Evolutionary conservation across 1,140 invertebrate species (phyloP).

Genomic region (Euglossa dilemma): DNA sequence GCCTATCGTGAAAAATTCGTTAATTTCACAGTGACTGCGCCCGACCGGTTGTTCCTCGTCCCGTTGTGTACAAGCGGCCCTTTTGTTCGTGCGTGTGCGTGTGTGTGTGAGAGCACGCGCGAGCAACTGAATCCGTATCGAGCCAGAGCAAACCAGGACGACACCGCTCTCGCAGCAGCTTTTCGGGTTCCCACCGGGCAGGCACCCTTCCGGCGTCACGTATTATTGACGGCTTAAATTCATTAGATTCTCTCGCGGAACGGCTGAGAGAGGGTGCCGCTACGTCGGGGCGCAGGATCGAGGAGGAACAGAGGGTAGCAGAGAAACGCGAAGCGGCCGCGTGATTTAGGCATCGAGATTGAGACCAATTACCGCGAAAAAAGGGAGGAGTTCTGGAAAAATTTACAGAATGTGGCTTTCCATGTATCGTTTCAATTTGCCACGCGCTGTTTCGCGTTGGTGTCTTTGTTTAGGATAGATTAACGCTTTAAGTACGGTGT

Average conservation of each 20-base stretch:
- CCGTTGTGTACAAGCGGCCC: slow-evolving; percentile 24
- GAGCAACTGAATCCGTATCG: slow-evolving; percentile 26
- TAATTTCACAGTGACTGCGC: slow-evolving; percentile 75
- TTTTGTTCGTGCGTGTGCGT: slow-evolving; percentile 14
- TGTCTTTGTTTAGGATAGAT: neutral
- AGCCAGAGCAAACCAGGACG: slow-evolving; percentile 26
- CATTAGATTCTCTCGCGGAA: slow-evolving; percentile 64
- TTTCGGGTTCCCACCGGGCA: slow-evolving; percentile 41
- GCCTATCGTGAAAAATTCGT: slow-evolving; percentile 74
- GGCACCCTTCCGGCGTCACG: slow-evolving; percentile 38
- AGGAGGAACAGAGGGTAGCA: neutral
- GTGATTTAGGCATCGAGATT: slow-evolving; percentile 6
- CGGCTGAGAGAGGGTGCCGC: slow-evolving; percentile 16
- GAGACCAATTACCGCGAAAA: slow-evolving; percentile 4
- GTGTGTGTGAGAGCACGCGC: neutral
- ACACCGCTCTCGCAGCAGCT: slow-evolving; percentile 16
- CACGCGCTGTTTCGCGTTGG: neutral
- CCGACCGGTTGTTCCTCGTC: slow-evolving; percentile 31
- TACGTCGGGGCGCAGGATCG: slow-evolving; percentile 5
- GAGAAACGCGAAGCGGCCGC: neutral
- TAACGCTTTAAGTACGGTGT: too few species aligned
- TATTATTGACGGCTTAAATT: slow-evolving; percentile 72
- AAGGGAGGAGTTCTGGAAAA: too few species aligned
- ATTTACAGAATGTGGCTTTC: neutral
- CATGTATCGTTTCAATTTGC: neutral